These are phyloP conservation scores for Epistrophe grossulariae DNA, from an alignment of 2,888 invertebrate species.

Conservation along the genomic window DNA sequence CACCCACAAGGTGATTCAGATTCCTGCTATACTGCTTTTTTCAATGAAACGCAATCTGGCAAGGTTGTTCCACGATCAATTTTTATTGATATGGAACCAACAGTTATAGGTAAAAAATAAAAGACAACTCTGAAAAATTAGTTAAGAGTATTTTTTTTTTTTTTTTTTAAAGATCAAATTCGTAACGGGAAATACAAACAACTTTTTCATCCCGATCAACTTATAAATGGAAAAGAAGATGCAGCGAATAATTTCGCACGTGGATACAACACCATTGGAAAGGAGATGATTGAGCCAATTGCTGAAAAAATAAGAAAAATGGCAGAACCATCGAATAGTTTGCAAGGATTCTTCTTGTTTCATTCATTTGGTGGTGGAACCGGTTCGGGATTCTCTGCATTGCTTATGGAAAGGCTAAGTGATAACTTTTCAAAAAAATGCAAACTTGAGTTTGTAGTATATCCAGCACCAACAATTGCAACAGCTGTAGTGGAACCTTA, in stretches of 20 bases:
- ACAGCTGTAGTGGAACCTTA: constrained; percentile 97
- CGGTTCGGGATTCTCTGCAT: constrained; percentile 93
- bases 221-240: constrained; percentile 94
- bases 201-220: constrained; percentile 92
- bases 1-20: constrained; percentile 81
- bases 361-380: constrained; percentile 94
- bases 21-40: constrained; percentile 88
- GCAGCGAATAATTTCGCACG: constrained; percentile 94
- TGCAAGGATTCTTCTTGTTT: constrained; percentile 92
- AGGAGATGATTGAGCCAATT: constrained; percentile 89
- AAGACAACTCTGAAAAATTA: background rate
- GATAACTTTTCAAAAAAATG: constrained; percentile 94
- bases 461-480: constrained; percentile 86
- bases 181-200: constrained; percentile 88
- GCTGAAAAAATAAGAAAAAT: constrained; percentile 89
- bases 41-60: constrained; percentile 91
- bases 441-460: constrained; percentile 87
- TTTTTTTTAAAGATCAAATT: constrained; percentile 85
- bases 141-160: constrained; percentile 8
- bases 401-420: constrained; percentile 92
- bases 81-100: constrained; percentile 95
- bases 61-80: constrained; percentile 94
- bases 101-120: constrained; percentile 89
- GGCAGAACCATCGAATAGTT: constrained; percentile 90
- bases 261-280: constrained; percentile 92